Evolutionary conservation across 2,113 vertebrate species (phyloP), one percentile per base, ranked within the genome.

Genomic region (Heptranchias perlo): DNA sequence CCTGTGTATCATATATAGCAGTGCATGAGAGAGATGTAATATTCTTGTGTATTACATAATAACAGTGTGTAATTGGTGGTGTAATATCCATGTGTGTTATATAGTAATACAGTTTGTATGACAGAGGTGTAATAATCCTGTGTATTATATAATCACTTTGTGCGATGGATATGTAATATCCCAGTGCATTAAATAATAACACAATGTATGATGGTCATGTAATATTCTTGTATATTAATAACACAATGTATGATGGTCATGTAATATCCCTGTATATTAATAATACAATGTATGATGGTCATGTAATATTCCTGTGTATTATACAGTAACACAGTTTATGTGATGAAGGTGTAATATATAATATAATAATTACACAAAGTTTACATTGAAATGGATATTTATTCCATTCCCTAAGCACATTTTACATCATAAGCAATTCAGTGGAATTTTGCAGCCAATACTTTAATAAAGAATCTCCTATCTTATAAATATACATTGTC

Each of bases 351-450:
- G 76, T 21, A 44, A 44, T 28, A 31, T 91, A 58, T 76, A 76
- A 31, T n/a, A 35, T 5, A 58, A 92, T 35, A n/a, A 92, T 92
- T 13, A 61, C 28, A 54, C 14, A 58, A 87, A 10, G 10, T 91
- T 35, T 58, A 91, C 14, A 92, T 61, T 58, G 54, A 92, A 92
- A 92, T 82, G 14, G 44, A 47, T 92, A 92, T 92, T 61, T 92
- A 92, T 92, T 61, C 14, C 52, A 21, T n/a, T 61, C 87, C 54
- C 14, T 3, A 3, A 31, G 86, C 49, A 89, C 11, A 31, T 28
- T 58, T 61, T 58, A 58, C 11, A 54, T 61, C 23, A 52, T 87
- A 23, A 92, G 5, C 54, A 61, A n/a, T 92, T 92, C 3, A 31
- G 47, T 89, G 84, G 44, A 49, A 84, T 86, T 14, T 69, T 10